A percentile compares a stretch with the other conserved stretches of the same genome.
These are phyloP conservation scores for Idaea straminata DNA, from an alignment of 2,888 invertebrate genomes.

Conservation along the genomic window DNA sequence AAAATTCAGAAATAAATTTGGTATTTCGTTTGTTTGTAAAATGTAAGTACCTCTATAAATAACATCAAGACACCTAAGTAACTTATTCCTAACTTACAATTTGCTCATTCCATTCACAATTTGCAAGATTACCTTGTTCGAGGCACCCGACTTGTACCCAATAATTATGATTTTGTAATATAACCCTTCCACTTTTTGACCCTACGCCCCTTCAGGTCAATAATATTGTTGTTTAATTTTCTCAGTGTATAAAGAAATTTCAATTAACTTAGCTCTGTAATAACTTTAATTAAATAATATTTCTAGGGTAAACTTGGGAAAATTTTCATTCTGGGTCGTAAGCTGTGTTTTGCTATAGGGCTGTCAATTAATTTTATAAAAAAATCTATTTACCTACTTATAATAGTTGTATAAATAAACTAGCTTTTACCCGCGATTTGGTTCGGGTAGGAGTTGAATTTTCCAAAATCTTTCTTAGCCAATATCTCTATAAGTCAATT, in stretches of 20 bases:
- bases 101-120: constrained; percentile 14
- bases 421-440: too few relatives aligned
- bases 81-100: constrained; percentile 1
- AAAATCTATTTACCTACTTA: too few relatives aligned
- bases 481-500: too few relatives aligned
- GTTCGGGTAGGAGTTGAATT: too few relatives aligned
- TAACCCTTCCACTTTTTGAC: constrained; percentile 38
- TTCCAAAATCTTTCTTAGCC: too few relatives aligned
- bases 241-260: constrained; percentile 66
- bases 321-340: constrained; percentile 46
- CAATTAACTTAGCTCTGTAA: constrained; percentile 67
- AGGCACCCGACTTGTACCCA: constrained; percentile 26
- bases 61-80: background rate
- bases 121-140: constrained; percentile 27
- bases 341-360: constrained; percentile 46
- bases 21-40: too few relatives aligned
- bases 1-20: too few relatives aligned
- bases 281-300: constrained; percentile 76
- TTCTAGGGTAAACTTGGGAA: constrained; percentile 47
- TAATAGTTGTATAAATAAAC: too few relatives aligned
- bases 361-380: too few relatives aligned
- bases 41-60: too few relatives aligned
- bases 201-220: constrained; percentile 49
- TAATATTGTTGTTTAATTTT: constrained; percentile 56
- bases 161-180: constrained; percentile 45